phyloP scores from a whole-genome alignment of 2,888 invertebrate species.

The Copidosoma aretas region DNA sequence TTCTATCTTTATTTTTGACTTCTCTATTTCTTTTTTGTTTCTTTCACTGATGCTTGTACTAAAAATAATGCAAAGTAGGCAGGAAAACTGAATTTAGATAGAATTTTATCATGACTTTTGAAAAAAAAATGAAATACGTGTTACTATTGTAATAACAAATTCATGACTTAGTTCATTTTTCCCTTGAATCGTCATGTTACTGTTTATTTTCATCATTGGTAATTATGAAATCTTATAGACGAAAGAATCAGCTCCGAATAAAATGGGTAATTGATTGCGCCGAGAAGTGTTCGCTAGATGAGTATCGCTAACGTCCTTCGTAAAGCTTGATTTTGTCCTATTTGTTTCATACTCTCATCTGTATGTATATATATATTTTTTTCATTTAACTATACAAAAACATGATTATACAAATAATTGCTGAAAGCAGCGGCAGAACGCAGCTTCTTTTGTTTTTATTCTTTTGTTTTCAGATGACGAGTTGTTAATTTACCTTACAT shows the following conservation, averaged over 20 bases:
- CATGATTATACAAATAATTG: constrained; percentile 32
- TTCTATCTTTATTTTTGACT: constrained; percentile 2
- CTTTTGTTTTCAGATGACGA: constrained; percentile 10
- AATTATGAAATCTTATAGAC: background rate
- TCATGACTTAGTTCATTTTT: no score
- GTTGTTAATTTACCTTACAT: constrained; percentile 1
- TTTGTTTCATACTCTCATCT: constrained; percentile 7
- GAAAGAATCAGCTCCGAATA: background rate
- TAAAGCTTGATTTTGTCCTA: constrained; percentile 5
- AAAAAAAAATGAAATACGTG: no score
- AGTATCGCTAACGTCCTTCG: constrained; percentile 12
- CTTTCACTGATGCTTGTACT: background rate
- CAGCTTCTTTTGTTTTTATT: constrained; percentile 11
- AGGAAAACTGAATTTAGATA: no score
- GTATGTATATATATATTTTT: background rate
- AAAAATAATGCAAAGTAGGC: background rate
- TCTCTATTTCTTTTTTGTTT: background rate
- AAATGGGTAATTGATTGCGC: background rate
- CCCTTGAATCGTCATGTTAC: no score
- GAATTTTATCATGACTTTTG: no score
- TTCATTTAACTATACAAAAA: constrained; percentile 29
- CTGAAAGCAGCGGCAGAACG: constrained; percentile 20
- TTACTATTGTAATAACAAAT: no score
- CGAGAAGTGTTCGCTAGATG: constrained; percentile 14
- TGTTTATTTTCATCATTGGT: background rate